Conservation (phyloP, 23 tunicate genomes). For the Ascidia mentula region DNA sequence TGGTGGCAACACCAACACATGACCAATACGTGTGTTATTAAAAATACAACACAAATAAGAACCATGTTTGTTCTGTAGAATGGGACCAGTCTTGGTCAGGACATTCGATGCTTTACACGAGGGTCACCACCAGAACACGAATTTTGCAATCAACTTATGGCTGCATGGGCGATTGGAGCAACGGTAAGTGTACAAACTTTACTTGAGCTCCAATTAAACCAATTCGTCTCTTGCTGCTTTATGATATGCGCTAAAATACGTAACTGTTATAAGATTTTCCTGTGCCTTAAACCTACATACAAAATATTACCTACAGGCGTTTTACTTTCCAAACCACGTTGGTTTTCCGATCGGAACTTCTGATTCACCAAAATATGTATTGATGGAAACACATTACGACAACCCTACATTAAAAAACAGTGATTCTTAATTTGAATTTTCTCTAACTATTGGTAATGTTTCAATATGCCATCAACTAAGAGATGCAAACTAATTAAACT, state of each 20-base stretch:
- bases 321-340: constrained; percentile 18
- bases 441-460: no score
- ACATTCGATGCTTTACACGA: constrained; percentile 1
- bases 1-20: no score
- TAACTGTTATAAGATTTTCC: no score
- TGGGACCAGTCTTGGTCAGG: background rate
- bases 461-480: no score
- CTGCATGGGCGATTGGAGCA: constrained; percentile 35
- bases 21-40: no score
- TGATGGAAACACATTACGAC: constrained; percentile 30
- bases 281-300: background rate
- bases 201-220: background rate
- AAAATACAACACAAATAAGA: no score
- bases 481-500: no score
- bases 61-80: background rate
- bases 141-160: constrained; percentile 1
- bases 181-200: constrained; percentile 8
- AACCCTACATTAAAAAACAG: constrained; percentile 10
- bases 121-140: background rate
- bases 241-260: background rate
- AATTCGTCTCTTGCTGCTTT: background rate
- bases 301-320: background rate
- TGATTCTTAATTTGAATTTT: no score
- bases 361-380: constrained; percentile 15
- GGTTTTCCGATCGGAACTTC: constrained; percentile 18